Evolutionary conservation across 2,113 vertebrate genomes (phyloP), one percentile per base, ranked within the genome.

Genomic region (Amazona vittata): DNA sequence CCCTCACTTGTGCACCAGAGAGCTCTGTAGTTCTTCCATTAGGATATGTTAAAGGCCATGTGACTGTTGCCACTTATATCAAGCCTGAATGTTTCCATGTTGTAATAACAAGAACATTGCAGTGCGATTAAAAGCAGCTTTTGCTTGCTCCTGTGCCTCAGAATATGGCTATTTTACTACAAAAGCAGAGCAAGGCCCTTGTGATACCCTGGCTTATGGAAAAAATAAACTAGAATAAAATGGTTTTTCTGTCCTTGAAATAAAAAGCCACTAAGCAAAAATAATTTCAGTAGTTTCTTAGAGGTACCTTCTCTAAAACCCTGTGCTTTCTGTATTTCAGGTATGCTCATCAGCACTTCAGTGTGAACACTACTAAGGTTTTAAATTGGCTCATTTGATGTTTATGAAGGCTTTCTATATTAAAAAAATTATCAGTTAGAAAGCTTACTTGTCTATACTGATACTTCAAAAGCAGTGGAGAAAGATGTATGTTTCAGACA

Each of bases 351-450:
- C 88, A 93, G 63, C 64, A 18, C 53, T 91, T 95, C 82, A 93
- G 44, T 95, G 86, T 33, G 68, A 92, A 96, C 76, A 78, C 35
- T 68, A 81, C 94, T 59, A 82, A 25, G 57, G 77, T 83, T 95
- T 93, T 89, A 96, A 94, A 90, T 89, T 92, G 62, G 63, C 41
- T 93, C 77, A 95, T 92, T 93, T 96, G 79, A 81, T 89, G 93
- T 94, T 96, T 94, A 87, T 94, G 74, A 96, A 94, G 53, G 53
- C 50, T 83, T 93, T 70, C 53, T 92, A 33, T 91, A 89, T 81
- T 89, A 0, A 26, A 80, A 87, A 78, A 73, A 60, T 1, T 46
- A 35, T 73, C 84, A 88, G 52, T 96, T 97, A 95, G 71, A 95
- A 92, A 86, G 70, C 74, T 94, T 84, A 53, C 59, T 83, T 46